Evolutionary conservation across 2,113 vertebrate species (phyloP).

Genomic region (Grammatotria lemairii): DNA sequence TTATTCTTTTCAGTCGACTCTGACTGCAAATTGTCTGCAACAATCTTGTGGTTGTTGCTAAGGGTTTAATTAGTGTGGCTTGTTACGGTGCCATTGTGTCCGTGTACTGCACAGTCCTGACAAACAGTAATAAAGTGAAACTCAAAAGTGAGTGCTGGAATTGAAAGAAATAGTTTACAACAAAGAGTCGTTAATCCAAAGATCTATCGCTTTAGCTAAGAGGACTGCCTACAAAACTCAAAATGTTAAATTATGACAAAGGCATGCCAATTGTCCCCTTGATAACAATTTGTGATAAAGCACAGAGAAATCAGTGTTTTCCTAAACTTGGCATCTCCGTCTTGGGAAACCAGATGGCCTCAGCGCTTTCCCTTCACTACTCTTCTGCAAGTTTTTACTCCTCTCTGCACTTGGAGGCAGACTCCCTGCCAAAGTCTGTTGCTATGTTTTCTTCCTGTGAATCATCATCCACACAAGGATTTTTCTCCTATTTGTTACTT

Average conservation of each 20-base stretch:
- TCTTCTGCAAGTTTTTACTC: not conserved
- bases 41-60: not conserved
- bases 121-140: not conserved
- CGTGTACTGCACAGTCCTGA: not conserved
- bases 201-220: not conserved
- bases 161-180: not conserved
- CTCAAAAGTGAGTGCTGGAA: not conserved
- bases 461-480: not conserved
- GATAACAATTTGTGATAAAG: not conserved
- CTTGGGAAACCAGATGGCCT: slow-evolving; percentile 9
- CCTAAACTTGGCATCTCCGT: not conserved
- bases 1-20: not conserved
- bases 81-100: not conserved
- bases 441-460: slow-evolving; percentile 16
- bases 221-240: not conserved
- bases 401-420: not conserved
- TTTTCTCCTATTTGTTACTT: not conserved
- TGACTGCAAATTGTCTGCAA: not conserved
- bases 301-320: not conserved
- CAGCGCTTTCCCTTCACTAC: not conserved
- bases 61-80: not conserved
- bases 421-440: not conserved
- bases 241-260: not conserved
- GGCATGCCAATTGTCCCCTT: not conserved
- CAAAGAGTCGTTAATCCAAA: not conserved